phyloP scores from a whole-genome alignment of 2,888 invertebrate species.

The Eupithecia subumbrata region DNA sequence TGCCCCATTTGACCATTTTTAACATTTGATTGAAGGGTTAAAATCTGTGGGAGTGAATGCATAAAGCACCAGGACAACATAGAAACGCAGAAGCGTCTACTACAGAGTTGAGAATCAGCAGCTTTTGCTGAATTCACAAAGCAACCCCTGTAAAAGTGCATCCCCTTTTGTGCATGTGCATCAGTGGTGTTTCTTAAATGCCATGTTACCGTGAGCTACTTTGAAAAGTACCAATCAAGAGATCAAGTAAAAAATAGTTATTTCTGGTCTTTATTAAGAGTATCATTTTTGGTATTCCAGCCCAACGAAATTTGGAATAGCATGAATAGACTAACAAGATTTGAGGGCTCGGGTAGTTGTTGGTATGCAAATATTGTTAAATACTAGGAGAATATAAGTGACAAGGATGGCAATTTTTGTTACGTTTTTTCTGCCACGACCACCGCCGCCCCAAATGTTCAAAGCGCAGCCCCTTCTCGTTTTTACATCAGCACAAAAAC shows the following conservation, averaged over 20 bases:
- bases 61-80: slow-evolving; percentile 20
- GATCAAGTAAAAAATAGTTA: background rate
- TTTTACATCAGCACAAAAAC: slow-evolving; percentile 23
- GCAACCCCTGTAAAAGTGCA: background rate
- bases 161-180: background rate
- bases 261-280: background rate
- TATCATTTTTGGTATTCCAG: background rate
- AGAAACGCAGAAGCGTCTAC: background rate
- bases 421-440: background rate
- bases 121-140: background rate
- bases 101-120: background rate
- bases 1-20: too few species aligned
- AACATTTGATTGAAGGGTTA: background rate
- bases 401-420: slow-evolving; percentile 19
- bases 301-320: background rate
- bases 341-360: slow-evolving; percentile 10
- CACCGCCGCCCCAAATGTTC: slow-evolving; percentile 16
- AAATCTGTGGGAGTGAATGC: slow-evolving; percentile 20
- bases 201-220: slow-evolving; percentile 21
- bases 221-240: slow-evolving; percentile 15
- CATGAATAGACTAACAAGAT: background rate
- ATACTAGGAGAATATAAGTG: slow-evolving; percentile 32
- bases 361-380: slow-evolving; percentile 23
- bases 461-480: slow-evolving; percentile 11
- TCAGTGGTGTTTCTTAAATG: background rate